A percentile compares a stretch with the other conserved stretches of the same genome.
phyloP scores from a whole-genome alignment of 1,140 invertebrate genomes.

The Pararge aegeria region DNA sequence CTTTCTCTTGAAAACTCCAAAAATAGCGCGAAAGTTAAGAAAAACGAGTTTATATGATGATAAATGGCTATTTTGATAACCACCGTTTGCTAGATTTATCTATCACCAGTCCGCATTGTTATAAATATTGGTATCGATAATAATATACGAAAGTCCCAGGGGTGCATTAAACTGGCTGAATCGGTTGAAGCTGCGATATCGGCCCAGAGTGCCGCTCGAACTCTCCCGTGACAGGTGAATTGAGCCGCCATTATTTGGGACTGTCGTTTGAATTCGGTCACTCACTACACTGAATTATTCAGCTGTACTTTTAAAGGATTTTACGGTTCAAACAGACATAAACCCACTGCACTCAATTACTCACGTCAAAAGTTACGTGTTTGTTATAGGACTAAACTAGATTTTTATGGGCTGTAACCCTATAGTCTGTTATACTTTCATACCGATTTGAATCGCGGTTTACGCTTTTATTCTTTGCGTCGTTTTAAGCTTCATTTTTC shows the following conservation, averaged over 20 bases:
- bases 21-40: too few relatives aligned
- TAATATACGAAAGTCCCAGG: background rate
- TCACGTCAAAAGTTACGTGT: background rate
- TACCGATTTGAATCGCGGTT: too few relatives aligned
- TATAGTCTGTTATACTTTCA: too few relatives aligned
- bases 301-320: background rate
- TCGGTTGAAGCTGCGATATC: constrained; percentile 36
- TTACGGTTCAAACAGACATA: background rate
- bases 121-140: constrained; percentile 5
- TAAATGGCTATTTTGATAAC: too few relatives aligned
- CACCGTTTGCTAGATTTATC: background rate
- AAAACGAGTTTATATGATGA: too few relatives aligned
- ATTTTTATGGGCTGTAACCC: too few relatives aligned
- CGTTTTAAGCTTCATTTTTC: too few relatives aligned
- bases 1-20: too few relatives aligned
- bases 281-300: background rate
- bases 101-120: too few relatives aligned
- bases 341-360: background rate
- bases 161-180: background rate
- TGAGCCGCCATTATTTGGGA: constrained; percentile 39
- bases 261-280: constrained; percentile 29
- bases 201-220: constrained; percentile 34
- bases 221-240: constrained; percentile 54
- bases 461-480: too few relatives aligned
- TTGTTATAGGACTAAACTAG: background rate